A percentile compares a stretch with the other conserved stretches of the same genome.
Conservation (phyloP, 2,113 vertebrate species). For the Naja naja region DNA sequence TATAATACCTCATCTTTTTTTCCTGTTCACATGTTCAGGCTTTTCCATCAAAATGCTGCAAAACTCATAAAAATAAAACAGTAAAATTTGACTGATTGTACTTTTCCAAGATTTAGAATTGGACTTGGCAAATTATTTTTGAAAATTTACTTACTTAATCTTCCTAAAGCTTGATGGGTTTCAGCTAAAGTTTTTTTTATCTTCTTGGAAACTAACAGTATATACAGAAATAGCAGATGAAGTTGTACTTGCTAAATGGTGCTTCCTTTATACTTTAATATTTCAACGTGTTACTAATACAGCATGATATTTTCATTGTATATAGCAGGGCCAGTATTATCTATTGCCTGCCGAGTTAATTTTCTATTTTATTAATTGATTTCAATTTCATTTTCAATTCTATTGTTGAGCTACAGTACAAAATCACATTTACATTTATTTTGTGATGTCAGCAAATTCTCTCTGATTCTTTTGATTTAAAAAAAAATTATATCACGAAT, state of each 20-base stretch:
- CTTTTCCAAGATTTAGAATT: conserved; percentile 21
- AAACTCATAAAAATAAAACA: not conserved
- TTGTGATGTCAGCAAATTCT: not conserved
- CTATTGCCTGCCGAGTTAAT: not conserved
- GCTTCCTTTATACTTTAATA: not conserved
- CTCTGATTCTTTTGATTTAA: not conserved
- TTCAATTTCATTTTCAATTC: not conserved
- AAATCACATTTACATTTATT: not conserved
- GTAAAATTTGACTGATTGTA: not conserved
- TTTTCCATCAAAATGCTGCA: conserved; percentile 1
- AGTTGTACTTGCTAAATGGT: conserved; percentile 10
- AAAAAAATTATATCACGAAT: not conserved
- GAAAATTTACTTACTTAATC: not conserved
- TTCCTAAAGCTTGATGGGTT: not conserved
- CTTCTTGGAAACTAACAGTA: not conserved
- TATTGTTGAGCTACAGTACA: not conserved
- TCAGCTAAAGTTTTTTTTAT: not conserved
- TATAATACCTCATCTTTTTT: conserved; percentile 13
- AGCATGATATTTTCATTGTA: not conserved
- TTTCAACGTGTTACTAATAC: conserved; percentile 20
- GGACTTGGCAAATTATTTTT: not conserved
- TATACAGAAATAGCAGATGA: not conserved
- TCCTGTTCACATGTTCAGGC: not conserved
- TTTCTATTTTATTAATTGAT: not conserved
- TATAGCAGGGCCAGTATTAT: not conserved